Base-by-base conservation (phyloP, 2,888 invertebrate genomes). In the Vanessa cardui region DNA sequence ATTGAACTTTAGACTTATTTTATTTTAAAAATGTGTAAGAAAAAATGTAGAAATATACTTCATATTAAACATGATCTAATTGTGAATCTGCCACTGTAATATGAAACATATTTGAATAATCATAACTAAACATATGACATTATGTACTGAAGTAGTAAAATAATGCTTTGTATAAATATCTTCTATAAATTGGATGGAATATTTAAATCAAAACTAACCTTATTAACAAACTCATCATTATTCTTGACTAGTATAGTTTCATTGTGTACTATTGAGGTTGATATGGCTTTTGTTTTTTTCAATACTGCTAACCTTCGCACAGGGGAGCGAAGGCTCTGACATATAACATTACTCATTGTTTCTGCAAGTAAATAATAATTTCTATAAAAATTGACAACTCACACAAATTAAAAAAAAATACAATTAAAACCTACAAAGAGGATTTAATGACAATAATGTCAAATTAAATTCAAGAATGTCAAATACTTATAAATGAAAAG, bases 181-280 rank as follows among this genome's bases (percentile, higher is more conserved):
- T 49, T 49, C 7, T 49, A 26, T 26, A 26, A 26, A 26, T 26
- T 26, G 26, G 5, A 5, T 26, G 26, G 49, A 49, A 49, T 18
- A 20, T 50, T 12, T 12, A 4, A 50, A 21, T 2, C 16, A 12
- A 31, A 54, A 73, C 83, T 80, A 78, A 95, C 97, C 93, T 96
- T 97, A 75, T 94, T 94, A 72, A 96, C 94, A 84, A 97, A 97
- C 75, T 96, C 96, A 70, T 95, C 95, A 80, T 96, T 96, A 85
- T 95, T 95, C 79, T 95, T 95, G 75, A 97, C 95, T 77, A 93
- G 77, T 76, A 94, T 93, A 49, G 92, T 93, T 70, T 93, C 93
- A 77, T 93, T 90, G 78, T 91, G 89, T 0, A 92, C 90, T 71
- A 89, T 73, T 1, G 93, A 91, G 0, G 92, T 93, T 56, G 91